Conservation (phyloP, 2,797 vertebrate genomes). For the Vultur gryphus region DNA sequence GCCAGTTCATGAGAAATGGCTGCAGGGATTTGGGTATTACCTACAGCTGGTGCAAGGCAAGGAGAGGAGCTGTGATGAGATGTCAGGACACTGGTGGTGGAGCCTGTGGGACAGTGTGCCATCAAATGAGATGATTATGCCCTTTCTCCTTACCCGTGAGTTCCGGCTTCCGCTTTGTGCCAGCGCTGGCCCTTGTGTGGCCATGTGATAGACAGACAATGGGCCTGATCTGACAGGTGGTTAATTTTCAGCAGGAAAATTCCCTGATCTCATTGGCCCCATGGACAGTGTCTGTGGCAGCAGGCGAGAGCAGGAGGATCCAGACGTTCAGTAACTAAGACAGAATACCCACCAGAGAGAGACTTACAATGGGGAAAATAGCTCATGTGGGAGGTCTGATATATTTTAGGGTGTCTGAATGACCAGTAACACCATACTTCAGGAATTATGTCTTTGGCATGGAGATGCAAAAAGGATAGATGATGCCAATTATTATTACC, state of each 20-base stretch:
- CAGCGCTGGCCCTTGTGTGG: neutral
- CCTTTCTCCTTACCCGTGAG: neutral
- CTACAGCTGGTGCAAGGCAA: neutral
- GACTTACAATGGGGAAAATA: neutral
- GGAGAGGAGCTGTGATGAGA: neutral
- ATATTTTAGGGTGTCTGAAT: neutral
- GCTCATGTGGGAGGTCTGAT: neutral
- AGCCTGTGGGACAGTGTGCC: neutral
- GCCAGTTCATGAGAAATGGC: neutral
- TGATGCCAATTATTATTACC: neutral
- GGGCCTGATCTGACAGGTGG: neutral
- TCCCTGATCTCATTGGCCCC: neutral
- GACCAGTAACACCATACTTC: neutral
- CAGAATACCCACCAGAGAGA: neutral
- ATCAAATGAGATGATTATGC: neutral
- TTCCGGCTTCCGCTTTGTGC: neutral
- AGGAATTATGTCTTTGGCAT: neutral
- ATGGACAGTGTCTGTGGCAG: neutral
- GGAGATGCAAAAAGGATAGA: neutral
- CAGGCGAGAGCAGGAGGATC: neutral
- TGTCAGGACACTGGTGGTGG: neutral
- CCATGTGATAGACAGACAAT: rapidly evolving
- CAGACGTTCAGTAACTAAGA: neutral
- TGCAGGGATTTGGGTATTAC: neutral
- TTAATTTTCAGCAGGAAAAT: neutral